These are phyloP conservation scores for Todus mexicanus DNA, from an alignment of 2,797 vertebrate species.

Conservation along the genomic window DNA sequence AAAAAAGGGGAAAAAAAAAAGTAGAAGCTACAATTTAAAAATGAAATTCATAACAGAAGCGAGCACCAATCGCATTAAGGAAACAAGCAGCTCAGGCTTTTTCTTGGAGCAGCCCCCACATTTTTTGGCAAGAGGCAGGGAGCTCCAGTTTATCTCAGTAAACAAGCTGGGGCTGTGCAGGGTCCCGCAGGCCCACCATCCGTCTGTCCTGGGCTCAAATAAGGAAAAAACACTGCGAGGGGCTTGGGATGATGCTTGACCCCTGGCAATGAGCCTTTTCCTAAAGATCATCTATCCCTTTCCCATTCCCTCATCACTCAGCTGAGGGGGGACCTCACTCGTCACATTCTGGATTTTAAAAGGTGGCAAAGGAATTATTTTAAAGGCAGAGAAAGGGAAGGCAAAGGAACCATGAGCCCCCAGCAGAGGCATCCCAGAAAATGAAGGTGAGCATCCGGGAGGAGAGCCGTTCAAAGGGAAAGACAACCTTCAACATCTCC, in stretches of 20 bases:
- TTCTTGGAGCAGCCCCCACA: neutral
- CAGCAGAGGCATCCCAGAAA: neutral
- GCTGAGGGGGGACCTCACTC: neutral
- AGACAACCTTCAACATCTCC: conserved; percentile 2
- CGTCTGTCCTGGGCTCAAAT: neutral
- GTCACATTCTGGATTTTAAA: neutral
- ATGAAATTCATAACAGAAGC: neutral
- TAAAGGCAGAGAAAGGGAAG: neutral
- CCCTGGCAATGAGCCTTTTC: accelerated
- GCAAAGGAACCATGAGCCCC: neutral
- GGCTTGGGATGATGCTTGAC: neutral
- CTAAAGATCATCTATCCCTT: neutral
- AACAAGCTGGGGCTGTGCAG: neutral
- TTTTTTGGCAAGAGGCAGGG: neutral
- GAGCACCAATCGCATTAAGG: neutral
- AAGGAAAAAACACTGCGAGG: accelerated
- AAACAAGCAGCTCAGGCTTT: neutral
- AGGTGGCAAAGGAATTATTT: neutral
- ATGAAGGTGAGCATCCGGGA: neutral
- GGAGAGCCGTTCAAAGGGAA: neutral
- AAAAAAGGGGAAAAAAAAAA: neutral
- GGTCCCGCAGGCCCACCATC: accelerated
- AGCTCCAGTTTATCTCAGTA: neutral
- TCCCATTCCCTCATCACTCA: neutral
- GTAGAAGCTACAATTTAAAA: conserved; percentile 17